Evolutionary conservation across 2,113 vertebrate species (phyloP).

Genomic region (Lagopus muta): DNA sequence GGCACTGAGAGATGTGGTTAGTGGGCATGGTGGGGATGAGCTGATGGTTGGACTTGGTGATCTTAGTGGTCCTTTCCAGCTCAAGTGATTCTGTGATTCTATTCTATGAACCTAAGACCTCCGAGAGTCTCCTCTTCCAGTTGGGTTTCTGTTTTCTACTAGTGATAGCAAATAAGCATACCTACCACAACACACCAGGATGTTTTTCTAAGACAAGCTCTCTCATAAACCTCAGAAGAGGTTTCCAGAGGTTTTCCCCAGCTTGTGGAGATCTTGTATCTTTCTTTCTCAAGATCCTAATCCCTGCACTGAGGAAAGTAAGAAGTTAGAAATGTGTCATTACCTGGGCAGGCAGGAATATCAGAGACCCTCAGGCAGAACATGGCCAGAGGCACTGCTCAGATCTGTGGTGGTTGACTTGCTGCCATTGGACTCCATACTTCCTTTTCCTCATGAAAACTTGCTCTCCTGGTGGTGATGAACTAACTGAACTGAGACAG

Average conservation of each 20-base stretch:
- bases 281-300: background rate
- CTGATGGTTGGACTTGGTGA: no score
- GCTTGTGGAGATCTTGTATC: background rate
- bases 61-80: no score
- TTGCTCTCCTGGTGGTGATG: background rate
- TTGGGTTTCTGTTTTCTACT: background rate
- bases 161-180: background rate
- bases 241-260: background rate
- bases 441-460: background rate
- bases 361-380: background rate
- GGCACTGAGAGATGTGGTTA: no score
- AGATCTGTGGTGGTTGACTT: background rate
- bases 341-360: background rate
- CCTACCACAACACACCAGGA: background rate
- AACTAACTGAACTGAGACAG: background rate
- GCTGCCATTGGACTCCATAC: background rate
- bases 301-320: background rate
- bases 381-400: background rate
- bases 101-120: background rate
- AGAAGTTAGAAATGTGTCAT: background rate
- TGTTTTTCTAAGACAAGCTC: background rate
- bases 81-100: no score
- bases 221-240: background rate
- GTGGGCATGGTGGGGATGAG: no score
- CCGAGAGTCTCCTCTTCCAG: background rate